These are phyloP conservation scores for Pocota personata DNA, from an alignment of 2,888 invertebrate species.

Conservation along the genomic window DNA sequence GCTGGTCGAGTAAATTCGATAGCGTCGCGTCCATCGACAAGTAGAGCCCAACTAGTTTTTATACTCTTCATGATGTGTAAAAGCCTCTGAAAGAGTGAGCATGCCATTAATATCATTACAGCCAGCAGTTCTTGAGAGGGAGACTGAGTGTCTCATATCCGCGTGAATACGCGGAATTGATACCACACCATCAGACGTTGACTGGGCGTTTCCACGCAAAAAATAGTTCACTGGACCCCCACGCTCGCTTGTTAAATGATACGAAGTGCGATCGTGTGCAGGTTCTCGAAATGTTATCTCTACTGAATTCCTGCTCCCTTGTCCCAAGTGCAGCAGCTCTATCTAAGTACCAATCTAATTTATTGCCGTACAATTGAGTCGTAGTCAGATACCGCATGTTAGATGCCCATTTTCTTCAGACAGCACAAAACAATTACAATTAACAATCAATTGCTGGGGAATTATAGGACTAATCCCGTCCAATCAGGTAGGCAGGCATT, in stretches of 20 bases:
- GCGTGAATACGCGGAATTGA: conserved; percentile 69
- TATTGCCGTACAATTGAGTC: conserved; percentile 71
- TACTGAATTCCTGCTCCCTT: conserved; percentile 73
- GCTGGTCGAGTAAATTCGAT: conserved; percentile 62
- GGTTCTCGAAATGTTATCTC: conserved; percentile 72
- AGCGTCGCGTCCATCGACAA: conserved; percentile 67
- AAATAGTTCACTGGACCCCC: conserved; percentile 65
- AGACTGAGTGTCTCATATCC: conserved; percentile 69
- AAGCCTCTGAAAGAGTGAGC: conserved; percentile 38
- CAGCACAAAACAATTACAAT: conserved; percentile 70
- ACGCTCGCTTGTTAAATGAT: conserved; percentile 70
- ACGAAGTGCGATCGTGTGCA: conserved; percentile 73
- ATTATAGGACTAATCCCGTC: conserved; percentile 57
- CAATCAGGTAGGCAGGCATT: conserved; percentile 52
- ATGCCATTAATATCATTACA: conserved; percentile 73
- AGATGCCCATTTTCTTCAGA: conserved; percentile 60
- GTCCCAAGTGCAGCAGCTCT: conserved; percentile 72
- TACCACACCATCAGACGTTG: conserved; percentile 48
- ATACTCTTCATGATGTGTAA: conserved; percentile 16
- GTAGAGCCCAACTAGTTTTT: conserved; percentile 47
- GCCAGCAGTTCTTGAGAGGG: conserved; percentile 43
- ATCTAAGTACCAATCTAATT: conserved; percentile 74
- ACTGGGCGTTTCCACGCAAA: conserved; percentile 71
- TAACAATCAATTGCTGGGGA: conserved; percentile 70
- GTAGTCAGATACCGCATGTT: conserved; percentile 70